Conservation (phyloP, 2,888 invertebrate genomes). For the Troides oblongomaculatus region DNA sequence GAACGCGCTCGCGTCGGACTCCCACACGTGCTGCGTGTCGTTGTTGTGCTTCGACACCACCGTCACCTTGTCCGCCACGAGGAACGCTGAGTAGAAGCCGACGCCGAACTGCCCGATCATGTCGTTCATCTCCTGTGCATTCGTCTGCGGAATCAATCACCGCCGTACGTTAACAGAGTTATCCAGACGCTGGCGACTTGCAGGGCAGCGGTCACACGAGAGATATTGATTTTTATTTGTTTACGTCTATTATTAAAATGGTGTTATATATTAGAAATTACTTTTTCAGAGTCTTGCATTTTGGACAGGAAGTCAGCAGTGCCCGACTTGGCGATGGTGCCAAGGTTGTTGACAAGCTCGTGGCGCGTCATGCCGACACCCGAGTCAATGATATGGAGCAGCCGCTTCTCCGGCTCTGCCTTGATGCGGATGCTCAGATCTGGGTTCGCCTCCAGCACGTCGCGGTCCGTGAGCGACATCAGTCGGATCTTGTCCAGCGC, state of each 20-base stretch:
- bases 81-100: constrained; percentile 98
- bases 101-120: constrained; percentile 99
- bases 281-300: constrained; percentile 85
- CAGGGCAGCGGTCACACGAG: too few species aligned
- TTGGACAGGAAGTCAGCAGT: constrained; percentile 97
- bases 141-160: constrained; percentile 44
- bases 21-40: constrained; percentile 98
- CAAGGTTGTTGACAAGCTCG: constrained; percentile 96
- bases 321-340: constrained; percentile 98
- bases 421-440: constrained; percentile 95
- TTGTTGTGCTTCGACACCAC: constrained; percentile 97
- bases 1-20: constrained; percentile 95
- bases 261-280: constrained; percentile 25
- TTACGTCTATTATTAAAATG: too few species aligned
- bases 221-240: too few species aligned
- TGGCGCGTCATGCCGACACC: constrained; percentile 98
- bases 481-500: constrained; percentile 98
- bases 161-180: not conserved
- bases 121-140: constrained; percentile 90
- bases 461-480: constrained; percentile 92
- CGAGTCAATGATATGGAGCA: constrained; percentile 96
- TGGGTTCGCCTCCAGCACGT: constrained; percentile 86
- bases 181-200: not conserved
- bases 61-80: constrained; percentile 97
- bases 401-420: constrained; percentile 94